Evolutionary conservation across 30 jellyfish, hydroid and myxozoan genomes (phyloP).

Genomic region (Turritopsis rubra): DNA sequence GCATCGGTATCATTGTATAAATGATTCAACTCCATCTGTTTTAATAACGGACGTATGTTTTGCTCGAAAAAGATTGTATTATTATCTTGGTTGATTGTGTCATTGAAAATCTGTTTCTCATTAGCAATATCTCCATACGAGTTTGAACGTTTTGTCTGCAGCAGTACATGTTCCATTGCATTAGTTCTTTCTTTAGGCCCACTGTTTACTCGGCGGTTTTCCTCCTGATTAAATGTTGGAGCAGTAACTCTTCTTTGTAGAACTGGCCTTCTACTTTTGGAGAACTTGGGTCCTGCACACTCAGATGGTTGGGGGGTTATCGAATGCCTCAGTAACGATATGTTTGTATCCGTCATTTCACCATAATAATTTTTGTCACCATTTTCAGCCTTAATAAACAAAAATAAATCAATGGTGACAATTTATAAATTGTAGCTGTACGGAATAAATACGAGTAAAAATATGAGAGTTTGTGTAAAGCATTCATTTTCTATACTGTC

Average conservation of each 20-base stretch:
- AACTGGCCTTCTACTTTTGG: slow-evolving; percentile 16
- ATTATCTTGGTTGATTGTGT: slow-evolving; percentile 18
- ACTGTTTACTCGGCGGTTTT: slow-evolving; percentile 63
- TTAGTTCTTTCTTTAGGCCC: slow-evolving; percentile 79
- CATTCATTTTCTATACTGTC: too few relatives aligned
- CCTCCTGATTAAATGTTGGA: slow-evolving; percentile 16
- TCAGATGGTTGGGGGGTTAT: slow-evolving; percentile 16
- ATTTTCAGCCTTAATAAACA: background rate
- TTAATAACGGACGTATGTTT: slow-evolving; percentile 53
- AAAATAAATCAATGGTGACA: background rate
- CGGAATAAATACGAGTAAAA: too few relatives aligned
- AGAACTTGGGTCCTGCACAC: slow-evolving; percentile 46
- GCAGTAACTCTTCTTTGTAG: slow-evolving; percentile 8
- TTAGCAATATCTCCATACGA: background rate
- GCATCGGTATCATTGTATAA: slow-evolving; percentile 54
- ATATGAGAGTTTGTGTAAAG: too few relatives aligned
- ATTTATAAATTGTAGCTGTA: too few relatives aligned
- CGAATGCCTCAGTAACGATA: background rate
- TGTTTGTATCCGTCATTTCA: background rate
- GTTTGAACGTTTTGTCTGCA: slow-evolving; percentile 8
- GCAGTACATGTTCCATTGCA: background rate
- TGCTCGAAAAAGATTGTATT: slow-evolving; percentile 30
- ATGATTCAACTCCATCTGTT: slow-evolving; percentile 78
- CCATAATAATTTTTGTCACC: background rate
- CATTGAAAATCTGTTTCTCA: background rate